phyloP scores from a whole-genome alignment of 2,888 invertebrate genomes.

The Crepidodera aurea region DNA sequence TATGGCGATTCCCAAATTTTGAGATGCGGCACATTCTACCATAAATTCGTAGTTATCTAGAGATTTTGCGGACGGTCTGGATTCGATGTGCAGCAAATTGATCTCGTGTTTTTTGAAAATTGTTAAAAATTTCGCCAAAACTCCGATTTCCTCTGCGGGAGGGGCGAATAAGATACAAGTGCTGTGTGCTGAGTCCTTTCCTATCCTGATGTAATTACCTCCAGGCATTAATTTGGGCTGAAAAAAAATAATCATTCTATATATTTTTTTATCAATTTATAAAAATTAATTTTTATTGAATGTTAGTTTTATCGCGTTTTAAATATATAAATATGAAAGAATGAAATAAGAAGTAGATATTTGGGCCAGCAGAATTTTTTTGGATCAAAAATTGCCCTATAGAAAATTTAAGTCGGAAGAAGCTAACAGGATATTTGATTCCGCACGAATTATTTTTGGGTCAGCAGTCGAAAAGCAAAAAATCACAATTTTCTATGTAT shows the following conservation, averaged over 20 bases:
- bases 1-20: constrained; percentile 78
- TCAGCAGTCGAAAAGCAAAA: too few relatives aligned
- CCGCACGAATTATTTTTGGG: too few relatives aligned
- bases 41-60: constrained; percentile 89
- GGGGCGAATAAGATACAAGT: constrained; percentile 90
- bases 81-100: constrained; percentile 93
- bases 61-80: constrained; percentile 83
- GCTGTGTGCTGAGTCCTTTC: constrained; percentile 76
- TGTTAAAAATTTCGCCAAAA: constrained; percentile 85
- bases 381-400: too few relatives aligned
- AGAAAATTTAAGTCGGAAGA: too few relatives aligned
- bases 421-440: too few relatives aligned
- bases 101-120: constrained; percentile 84
- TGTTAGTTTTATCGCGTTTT: too few relatives aligned
- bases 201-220: constrained; percentile 85
- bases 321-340: too few relatives aligned
- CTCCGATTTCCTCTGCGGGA: constrained; percentile 82
- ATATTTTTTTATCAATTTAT: constrained; percentile 3
- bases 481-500: too few relatives aligned
- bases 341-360: too few relatives aligned
- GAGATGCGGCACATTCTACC: constrained; percentile 87
- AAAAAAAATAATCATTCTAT: constrained; percentile 43
- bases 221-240: constrained; percentile 84
- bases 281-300: too few relatives aligned
- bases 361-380: too few relatives aligned